Evolutionary conservation across 2,888 invertebrate species (phyloP), one percentile per base, ranked within the genome.

Genomic region (Meganola albula): DNA sequence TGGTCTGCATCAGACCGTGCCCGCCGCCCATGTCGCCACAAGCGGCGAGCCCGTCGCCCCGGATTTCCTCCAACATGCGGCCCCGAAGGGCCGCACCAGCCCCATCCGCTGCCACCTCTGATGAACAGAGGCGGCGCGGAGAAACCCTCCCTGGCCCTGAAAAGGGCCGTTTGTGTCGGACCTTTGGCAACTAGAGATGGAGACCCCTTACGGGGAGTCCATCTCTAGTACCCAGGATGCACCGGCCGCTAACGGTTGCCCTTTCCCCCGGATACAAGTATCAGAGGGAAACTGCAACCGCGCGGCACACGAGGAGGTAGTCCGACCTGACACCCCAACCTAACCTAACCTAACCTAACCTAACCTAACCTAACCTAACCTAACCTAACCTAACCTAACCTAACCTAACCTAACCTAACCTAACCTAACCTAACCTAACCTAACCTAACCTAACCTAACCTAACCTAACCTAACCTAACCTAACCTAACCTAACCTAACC

Each of bases 341-440:
- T 26, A 31, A 31, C 31, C 31, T 25, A 25, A 20, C 18, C 20
- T 31, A 10, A 18, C 20, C 14, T 7, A 23, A 23, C 31, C 24
- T 23, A 23, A 23, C 24, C 31, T 23, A 24, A 31, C 28, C 28
- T 24, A 30, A 30, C 35, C 36, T 31, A 31, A 27, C 16, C 16
- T 6, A 16, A 16, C 16, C 16, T 16, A 16, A 16, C 16, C 16
- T 16, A 16, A 16, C 16, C 16, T 16, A 16, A 16, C 16, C 16
- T 16, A 5, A 5, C 31, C 31, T 24, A 37, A 37, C 37, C 31
- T 28, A 37, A 32, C 27, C 31, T 31, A 37, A 28, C 37, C 28
- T 28, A 37, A 28, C 16, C 16, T 16, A 16, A 16, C 16, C 16
- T 16, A 16, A 16, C 16, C 16, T 16, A 16, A 16, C 16, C 16